Evolutionary conservation across 2,797 vertebrate genomes (phyloP), one percentile per base, ranked within the genome.

Genomic region (Apodemus agrarius): DNA sequence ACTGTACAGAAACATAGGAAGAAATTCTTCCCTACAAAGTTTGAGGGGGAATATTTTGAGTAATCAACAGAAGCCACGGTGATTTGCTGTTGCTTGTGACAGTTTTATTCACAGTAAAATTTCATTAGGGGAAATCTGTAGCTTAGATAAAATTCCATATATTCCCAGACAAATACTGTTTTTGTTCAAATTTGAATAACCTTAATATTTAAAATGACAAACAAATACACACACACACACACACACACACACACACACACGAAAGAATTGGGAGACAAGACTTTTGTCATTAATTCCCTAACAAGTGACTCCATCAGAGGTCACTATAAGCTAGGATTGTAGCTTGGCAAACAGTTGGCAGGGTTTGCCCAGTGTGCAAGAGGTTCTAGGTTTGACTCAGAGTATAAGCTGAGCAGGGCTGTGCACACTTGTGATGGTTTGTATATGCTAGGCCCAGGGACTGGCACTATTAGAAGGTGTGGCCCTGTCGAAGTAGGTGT

Each of bases 171-270:
- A 90, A 90, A 80, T 54, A 69, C 17, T 52, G 10, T 80, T 86
- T 86, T 82, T 86, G 80, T 40, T 95, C 76, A 54, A 37, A 85
- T 54, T 61, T 80, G 16, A 40, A 59, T 79, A 94, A 90, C 40
- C 31, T 59, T 93, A 76, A 65, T 59, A 93, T 91, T 85, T 90
- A 87, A 95, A 96, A 95, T 72, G 43, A 87, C 31, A 69, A 59
- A 65, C 63, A 65, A 31, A 65, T 31, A 49, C 43, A 92, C 89
- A 92, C 24, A 65, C 63, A 86, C 21, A 81, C 0, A 92, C 89
- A 92, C 24, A 65, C 63, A 86, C 21, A 81, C 0, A 67, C 31
- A 92, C 89, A 92, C 24, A 65, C 63, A 86, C 21, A 81, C 0
- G 54, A 17, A 4, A 65, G 8, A 31, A 34, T 84, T 13, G 19